Base-by-base conservation (phyloP, 2,797 vertebrate species). In the Chrosomus eos region DNA sequence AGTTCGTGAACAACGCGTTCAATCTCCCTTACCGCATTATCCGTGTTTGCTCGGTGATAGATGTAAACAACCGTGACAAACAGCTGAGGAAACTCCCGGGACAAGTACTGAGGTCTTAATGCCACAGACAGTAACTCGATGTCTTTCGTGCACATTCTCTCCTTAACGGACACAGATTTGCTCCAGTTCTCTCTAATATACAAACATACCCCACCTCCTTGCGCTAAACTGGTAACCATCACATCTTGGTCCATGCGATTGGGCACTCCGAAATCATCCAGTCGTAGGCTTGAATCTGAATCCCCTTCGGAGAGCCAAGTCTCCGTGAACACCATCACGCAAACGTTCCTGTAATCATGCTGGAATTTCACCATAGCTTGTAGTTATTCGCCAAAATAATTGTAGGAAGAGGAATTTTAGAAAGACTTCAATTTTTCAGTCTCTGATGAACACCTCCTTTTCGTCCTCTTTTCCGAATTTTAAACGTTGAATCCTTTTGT, bases 11-110 rank as follows among this genome's bases (percentile, higher is more conserved):
- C 66, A 11, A 66, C 19, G 0, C 16, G 16, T 16, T 43, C 43
- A 9, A 78, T 85, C 64, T 55, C 31, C n/a, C n/a, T 75, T 23
- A 26, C 45, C 5, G 43, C 72, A 31, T 77, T 38, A 5, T 53
- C 48, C 11, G 31, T 33, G 7, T 76, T 72, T 33, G 78, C 72
- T 75, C 55, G 43, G 8, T 76, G 62, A 85, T 75, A 62, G 71
- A 85, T 75, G 21, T 78, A 81, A 13, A 62, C 45, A 11, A 74
- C 28, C 11, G 16, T 45, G 16, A 87, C 26, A 38, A 68, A 82
- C 26, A 73, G 33, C 40, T 84, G 71, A 18, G 72, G 78, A 23
- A 81, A 81, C 18, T 82, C 43, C 2, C 19, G 26, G 9, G 64
- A 66, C 28, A 84, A n/a, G 7, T 87, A 84, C 21, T 74, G 48